Conservation (phyloP, 1,140 invertebrate genomes). For the Bursaphelenchus mucronatus region DNA sequence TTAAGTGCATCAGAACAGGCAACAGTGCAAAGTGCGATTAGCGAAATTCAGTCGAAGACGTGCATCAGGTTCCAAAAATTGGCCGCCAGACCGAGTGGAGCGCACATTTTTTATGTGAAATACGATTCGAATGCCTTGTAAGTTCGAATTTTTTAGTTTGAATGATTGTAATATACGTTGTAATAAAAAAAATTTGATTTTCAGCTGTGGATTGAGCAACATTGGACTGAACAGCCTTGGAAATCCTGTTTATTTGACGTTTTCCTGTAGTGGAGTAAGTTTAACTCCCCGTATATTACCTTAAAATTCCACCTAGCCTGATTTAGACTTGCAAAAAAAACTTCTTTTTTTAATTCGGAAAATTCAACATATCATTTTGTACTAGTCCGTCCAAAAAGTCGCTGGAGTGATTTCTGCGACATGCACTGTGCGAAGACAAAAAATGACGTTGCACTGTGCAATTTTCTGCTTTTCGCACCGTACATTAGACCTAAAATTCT, state of each 20-base stretch:
- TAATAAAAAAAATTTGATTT: constrained; percentile 6
- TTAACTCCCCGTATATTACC: too few species aligned
- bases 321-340: too few species aligned
- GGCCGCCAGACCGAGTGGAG: constrained; percentile 28
- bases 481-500: too few species aligned
- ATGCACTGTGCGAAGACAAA: too few species aligned
- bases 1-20: constrained; percentile 27
- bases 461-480: too few species aligned
- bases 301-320: too few species aligned
- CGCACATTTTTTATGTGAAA: constrained; percentile 55
- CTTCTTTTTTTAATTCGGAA: too few species aligned
- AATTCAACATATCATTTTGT: too few species aligned
- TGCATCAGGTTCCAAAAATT: constrained; percentile 48
- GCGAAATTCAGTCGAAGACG: constrained; percentile 52
- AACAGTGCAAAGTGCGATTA: constrained; percentile 29
- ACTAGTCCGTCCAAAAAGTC: too few species aligned
- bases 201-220: constrained; percentile 54
- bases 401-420: too few species aligned
- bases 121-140: neutral
- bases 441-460: too few species aligned
- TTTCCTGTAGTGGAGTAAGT: constrained; percentile 12
- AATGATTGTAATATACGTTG: constrained; percentile 18
- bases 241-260: constrained; percentile 54
- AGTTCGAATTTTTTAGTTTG: neutral
- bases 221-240: constrained; percentile 39